Conservation (phyloP, 2,113 vertebrate species). For the Odocoileus virginianus region DNA sequence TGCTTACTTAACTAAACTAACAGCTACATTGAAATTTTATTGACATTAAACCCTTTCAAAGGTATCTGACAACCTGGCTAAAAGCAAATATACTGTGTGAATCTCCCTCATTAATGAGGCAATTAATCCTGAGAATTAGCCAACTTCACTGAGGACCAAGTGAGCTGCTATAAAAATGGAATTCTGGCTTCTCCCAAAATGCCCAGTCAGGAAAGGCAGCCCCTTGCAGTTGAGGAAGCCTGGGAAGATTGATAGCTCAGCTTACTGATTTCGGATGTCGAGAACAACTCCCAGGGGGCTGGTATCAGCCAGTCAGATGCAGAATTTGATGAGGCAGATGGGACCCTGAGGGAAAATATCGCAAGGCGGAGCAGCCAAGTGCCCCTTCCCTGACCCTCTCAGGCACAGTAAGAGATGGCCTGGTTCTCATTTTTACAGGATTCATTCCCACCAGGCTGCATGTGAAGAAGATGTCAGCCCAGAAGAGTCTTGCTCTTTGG, state of each 20-base stretch:
- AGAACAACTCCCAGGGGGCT: constrained; percentile 50
- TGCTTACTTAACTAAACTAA: constrained; percentile 54
- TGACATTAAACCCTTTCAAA: constrained; percentile 58
- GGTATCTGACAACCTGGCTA: constrained; percentile 47
- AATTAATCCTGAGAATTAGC: constrained; percentile 61
- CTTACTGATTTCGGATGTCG: constrained; percentile 64
- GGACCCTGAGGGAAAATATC: constrained; percentile 36
- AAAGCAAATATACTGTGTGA: constrained; percentile 35
- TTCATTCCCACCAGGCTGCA: constrained; percentile 43
- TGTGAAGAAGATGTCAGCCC: constrained; percentile 4
- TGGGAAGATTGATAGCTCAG: constrained; percentile 57
- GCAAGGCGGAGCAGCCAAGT: not conserved
- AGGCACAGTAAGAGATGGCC: not conserved
- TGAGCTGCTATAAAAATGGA: not conserved
- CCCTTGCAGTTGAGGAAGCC: not conserved
- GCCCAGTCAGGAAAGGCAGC: not conserved
- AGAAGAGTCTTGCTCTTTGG: constrained; percentile 18
- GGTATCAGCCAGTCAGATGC: constrained; percentile 5
- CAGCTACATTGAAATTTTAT: constrained; percentile 37
- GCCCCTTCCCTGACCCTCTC: constrained; percentile 44
- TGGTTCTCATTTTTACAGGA: constrained; percentile 36
- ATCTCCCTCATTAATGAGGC: constrained; percentile 60
- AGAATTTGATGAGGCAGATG: constrained; percentile 61
- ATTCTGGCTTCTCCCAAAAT: not conserved
- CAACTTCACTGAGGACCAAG: constrained; percentile 23